Conservation (phyloP, 2,888 invertebrate species). For the Arctia plantaginis region DNA sequence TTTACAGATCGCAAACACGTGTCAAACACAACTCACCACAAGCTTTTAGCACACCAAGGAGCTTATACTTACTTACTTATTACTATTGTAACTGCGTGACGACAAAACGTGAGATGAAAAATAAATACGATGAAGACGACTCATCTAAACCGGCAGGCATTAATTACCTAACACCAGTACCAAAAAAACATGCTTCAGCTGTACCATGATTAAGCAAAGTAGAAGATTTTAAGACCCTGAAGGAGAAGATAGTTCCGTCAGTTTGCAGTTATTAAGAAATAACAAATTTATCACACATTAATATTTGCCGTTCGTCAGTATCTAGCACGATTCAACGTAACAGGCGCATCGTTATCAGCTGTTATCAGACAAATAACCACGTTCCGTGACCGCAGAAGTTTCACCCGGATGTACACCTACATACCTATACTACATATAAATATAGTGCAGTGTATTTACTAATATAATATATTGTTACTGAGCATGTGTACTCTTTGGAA, state of each 20-base stretch:
- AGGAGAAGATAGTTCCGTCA: background rate
- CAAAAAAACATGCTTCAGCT: too few relatives aligned
- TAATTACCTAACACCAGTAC: too few relatives aligned
- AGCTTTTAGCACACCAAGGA: too few relatives aligned
- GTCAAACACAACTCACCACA: too few relatives aligned
- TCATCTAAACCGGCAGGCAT: too few relatives aligned
- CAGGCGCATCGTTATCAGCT: constrained; percentile 38
- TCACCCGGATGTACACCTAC: constrained; percentile 32
- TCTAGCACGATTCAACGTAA: constrained; percentile 25
- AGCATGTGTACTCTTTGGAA: background rate
- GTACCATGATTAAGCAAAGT: too few relatives aligned
- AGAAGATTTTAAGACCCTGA: background rate
- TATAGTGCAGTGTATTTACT: background rate
- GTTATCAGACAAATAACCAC: constrained; percentile 40
- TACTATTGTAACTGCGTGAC: too few relatives aligned
- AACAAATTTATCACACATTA: background rate
- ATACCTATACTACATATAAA: background rate
- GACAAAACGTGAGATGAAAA: too few relatives aligned
- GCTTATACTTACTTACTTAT: too few relatives aligned
- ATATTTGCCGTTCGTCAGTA: constrained; percentile 23
- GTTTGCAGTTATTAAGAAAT: background rate
- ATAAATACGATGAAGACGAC: too few relatives aligned
- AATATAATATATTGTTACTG: background rate
- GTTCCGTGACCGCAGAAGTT: constrained; percentile 32
- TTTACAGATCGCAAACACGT: too few relatives aligned